These are phyloP conservation scores for Melanotaenia boesemani DNA, from an alignment of 2,797 vertebrate species.

Conservation along the genomic window DNA sequence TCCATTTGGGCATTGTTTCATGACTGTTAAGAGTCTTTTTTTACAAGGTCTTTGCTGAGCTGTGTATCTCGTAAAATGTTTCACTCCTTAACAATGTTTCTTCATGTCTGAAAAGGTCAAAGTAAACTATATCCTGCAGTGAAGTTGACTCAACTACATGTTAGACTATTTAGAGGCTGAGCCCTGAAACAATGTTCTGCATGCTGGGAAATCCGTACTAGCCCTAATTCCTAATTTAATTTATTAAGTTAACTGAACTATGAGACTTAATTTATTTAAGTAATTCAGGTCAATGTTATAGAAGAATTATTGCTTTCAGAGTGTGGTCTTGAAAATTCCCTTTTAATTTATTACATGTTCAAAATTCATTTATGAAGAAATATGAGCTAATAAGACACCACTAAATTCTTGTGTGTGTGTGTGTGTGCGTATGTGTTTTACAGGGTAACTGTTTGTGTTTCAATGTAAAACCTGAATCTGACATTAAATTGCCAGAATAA, in stretches of 20 bases:
- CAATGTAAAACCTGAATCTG: too few relatives aligned
- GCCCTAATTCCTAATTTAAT: neutral
- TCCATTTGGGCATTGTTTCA: slow-evolving; percentile 11
- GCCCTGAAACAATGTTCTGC: neutral
- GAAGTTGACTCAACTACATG: neutral
- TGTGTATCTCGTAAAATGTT: slow-evolving; percentile 27
- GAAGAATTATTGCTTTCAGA: neutral
- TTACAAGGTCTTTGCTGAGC: slow-evolving; percentile 23
- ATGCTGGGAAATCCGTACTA: neutral
- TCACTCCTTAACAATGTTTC: neutral
- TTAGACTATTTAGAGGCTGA: neutral
- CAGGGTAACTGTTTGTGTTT: too few relatives aligned
- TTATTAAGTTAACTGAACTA: neutral
- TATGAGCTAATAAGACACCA: neutral
- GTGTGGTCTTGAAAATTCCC: neutral
- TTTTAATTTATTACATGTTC: neutral
- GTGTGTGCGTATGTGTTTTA: neutral
- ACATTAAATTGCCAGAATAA: too few relatives aligned
- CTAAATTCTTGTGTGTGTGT: neutral
- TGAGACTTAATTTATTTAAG: neutral
- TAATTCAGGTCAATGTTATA: neutral
- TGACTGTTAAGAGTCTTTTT: neutral
- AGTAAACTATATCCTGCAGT: neutral
- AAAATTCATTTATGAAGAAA: neutral
- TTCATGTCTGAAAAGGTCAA: neutral